Evolutionary conservation across 2,797 vertebrate genomes (phyloP).

Genomic region (Borostomias antarcticus): DNA sequence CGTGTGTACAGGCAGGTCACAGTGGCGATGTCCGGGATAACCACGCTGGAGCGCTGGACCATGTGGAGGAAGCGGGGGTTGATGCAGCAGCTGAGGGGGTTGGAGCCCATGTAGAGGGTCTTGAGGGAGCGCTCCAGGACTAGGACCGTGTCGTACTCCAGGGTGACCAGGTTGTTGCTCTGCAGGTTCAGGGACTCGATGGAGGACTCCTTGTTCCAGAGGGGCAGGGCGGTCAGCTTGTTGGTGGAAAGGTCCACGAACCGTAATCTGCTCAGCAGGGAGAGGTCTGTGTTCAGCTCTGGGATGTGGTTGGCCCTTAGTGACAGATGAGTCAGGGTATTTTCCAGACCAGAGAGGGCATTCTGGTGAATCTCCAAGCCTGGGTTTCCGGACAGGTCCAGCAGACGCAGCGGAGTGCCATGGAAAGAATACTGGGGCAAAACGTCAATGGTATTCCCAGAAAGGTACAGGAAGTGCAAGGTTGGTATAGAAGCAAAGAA

Average conservation of each 20-base stretch:
- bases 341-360: conserved; percentile 84
- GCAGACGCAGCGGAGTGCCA: conserved; percentile 75
- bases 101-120: conserved; percentile 87
- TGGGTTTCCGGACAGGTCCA: conserved; percentile 89
- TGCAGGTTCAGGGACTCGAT: conserved; percentile 89
- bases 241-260: conserved; percentile 88
- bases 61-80: conserved; percentile 83
- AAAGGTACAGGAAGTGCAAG: conserved; percentile 81
- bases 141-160: conserved; percentile 79
- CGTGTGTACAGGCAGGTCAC: conserved; percentile 78
- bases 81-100: conserved; percentile 90
- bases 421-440: conserved; percentile 78
- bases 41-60: conserved; percentile 79
- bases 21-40: conserved; percentile 76
- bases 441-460: conserved; percentile 75
- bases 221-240: conserved; percentile 79
- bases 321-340: conserved; percentile 81
- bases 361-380: conserved; percentile 78
- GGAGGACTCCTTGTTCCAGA: conserved; percentile 77
- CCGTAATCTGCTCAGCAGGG: conserved; percentile 79
- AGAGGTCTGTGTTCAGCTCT: conserved; percentile 79
- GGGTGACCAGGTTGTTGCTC: conserved; percentile 86
- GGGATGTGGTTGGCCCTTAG: conserved; percentile 83
- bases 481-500: conserved; percentile 72
- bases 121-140: conserved; percentile 83